Percentiles rank a stretch among this genome's conserved stretches.
phyloP scores from a whole-genome alignment of 2,113 vertebrate species.

The Sinocyclocheilus rhinocerous region DNA sequence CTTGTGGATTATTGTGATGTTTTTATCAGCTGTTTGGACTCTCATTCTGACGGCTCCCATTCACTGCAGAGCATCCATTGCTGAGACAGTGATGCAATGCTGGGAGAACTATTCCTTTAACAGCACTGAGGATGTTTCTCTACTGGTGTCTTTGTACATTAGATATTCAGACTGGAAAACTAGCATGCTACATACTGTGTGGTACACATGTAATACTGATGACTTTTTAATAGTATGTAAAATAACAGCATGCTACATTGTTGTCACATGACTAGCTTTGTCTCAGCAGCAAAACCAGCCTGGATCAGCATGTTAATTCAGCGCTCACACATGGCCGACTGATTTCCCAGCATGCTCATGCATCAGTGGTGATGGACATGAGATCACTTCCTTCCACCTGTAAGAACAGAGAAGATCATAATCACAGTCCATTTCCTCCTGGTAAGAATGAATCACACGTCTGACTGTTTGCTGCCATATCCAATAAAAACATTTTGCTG shows the following conservation, averaged over 20 bases:
- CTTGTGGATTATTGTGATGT: background rate
- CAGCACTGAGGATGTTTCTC: background rate
- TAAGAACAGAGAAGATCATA: slow-evolving; percentile 25
- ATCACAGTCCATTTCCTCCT: slow-evolving; percentile 3
- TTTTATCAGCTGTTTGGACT: background rate
- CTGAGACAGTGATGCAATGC: background rate
- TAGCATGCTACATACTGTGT: too few species aligned
- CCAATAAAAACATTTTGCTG: slow-evolving; percentile 25
- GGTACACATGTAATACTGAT: background rate
- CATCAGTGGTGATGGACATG: slow-evolving; percentile 6
- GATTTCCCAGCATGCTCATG: background rate
- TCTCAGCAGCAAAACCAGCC: background rate
- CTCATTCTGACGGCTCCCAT: background rate
- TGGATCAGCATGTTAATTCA: background rate
- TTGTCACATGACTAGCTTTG: background rate
- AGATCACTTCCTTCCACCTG: slow-evolving; percentile 2
- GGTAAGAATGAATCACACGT: background rate
- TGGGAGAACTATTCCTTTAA: background rate
- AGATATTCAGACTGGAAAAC: too few species aligned
- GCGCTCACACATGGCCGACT: background rate
- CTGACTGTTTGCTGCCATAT: slow-evolving; percentile 37
- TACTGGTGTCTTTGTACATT: background rate
- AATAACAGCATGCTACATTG: background rate
- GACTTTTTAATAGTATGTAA: background rate
- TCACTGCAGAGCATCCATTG: background rate